Base-by-base conservation (phyloP, 1,140 invertebrate species). In the Fopius arisanus region DNA sequence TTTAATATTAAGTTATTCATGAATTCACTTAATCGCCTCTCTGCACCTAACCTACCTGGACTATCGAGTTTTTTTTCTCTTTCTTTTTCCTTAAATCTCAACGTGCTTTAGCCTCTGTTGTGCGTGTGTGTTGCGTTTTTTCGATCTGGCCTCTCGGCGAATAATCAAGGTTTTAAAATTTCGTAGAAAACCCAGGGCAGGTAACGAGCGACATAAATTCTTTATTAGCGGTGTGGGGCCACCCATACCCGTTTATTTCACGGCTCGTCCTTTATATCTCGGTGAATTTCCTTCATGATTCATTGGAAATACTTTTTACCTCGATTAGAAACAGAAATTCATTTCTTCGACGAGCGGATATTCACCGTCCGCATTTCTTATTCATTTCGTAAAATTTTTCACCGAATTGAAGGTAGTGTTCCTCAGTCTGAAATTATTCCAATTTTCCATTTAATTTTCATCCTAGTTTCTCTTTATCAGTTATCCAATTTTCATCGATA, bases 171-270 rank as follows among this genome's bases (percentile, higher is more conserved):
- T 84, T 86, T 65, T 28, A 59, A 65, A 86, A 86, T 87, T 73
- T 88, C 85, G 82, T 86, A 86, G 86, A 87, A 80, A 87, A 86
- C 78, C 79, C 74, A 84, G 82, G 78, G 43, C 79, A 74, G 75
- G 85, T 87, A 87, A 87, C 81, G 82, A 87, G 84, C 77, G 74
- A 79, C 81, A 84, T 86, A 87, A 87, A 87, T 87, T 86, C 84
- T 83, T 83, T 84, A 87, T 86, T 87, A 83, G 80, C 79, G 78
- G 76, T 74, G 78, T n/a, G 43, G 43, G 81, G 80, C 80, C 68
- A 69, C 73, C 72, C 67, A 73, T 73, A 54, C 74, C 67, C 76
- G 72, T 74, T 73, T 62, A 21, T 67, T 48, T 67, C 66, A 40
- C 41, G 16, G 14, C 37, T 14, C 28, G 40, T 40, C 37, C 33